Conservation (phyloP, 2,797 vertebrate genomes). For the Mico argentatus region DNA sequence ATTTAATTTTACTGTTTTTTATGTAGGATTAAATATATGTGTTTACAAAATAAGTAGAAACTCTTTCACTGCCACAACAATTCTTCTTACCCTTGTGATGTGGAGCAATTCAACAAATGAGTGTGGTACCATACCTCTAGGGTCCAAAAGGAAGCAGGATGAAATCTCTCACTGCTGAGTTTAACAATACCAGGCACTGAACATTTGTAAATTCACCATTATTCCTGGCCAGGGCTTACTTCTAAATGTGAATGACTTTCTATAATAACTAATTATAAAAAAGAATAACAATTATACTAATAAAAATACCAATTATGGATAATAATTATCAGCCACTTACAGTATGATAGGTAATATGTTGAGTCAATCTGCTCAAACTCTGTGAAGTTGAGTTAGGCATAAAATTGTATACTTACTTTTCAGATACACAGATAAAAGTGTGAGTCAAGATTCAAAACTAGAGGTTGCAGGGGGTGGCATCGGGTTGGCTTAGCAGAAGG, state of each 20-base stretch:
- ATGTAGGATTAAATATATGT: neutral
- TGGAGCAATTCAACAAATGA: neutral
- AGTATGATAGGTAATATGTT: neutral
- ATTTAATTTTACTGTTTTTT: constrained; percentile 45
- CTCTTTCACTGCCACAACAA: neutral
- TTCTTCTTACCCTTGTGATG: neutral
- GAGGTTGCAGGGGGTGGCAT: neutral
- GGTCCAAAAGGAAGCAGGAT: neutral
- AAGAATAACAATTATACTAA: neutral
- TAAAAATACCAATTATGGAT: neutral
- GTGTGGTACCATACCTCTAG: neutral
- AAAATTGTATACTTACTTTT: constrained; percentile 25
- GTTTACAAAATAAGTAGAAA: constrained; percentile 23
- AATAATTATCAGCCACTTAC: neutral
- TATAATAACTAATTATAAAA: neutral
- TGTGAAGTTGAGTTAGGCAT: constrained; percentile 1
- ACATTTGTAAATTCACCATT: neutral
- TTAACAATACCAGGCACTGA: neutral
- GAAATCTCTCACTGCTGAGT: neutral
- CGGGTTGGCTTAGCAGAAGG: neutral
- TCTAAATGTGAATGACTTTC: constrained; percentile 23
- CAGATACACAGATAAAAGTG: neutral
- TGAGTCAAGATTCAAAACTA: constrained; percentile 47
- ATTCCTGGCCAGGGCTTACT: neutral
- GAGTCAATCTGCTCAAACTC: neutral